Base-by-base conservation (phyloP, 2,888 invertebrate species). In the Caenorhabditis doughertyi region DNA sequence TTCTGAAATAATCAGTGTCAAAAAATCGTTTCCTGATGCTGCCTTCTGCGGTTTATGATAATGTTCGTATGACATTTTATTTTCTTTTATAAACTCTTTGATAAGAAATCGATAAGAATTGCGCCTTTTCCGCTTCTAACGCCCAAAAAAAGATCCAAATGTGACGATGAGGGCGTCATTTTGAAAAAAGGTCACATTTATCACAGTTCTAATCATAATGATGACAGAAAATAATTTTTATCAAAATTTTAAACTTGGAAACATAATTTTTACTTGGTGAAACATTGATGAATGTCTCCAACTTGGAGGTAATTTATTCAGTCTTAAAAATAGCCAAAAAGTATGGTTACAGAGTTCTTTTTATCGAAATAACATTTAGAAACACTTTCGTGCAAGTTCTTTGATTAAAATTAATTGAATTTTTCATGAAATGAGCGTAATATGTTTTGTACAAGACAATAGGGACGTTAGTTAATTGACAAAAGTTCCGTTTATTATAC, bases 21-120 rank as follows among this genome's bases (percentile, higher is more conserved):
- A 60, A 44, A n/a, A 8, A 42, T 44, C 21, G 55, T 44, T 68
- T 68, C 68, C 70, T 58, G 70, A 25, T 55, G 44, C 47, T 44
- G 47, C 47, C 47, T 9, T 16, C 16, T 53, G 44, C 56, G 64
- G 58, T 67, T 76, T 49, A 11, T 32, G 74, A 76, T 67, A 76
- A 58, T 58, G 58, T 65, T 67, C 67, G 49, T 39, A 51, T 67
- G 74, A 67, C 74, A 58, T 76, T 76, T 67, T 58, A 47, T 58
- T 55, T 74, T 49, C 18, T 58, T 47, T 58, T 47, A 23, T 25
- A 58, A 35, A 39, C 35, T 25, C 32, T 39, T 25, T 35, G 65
- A 65, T 67, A 67, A 76, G 74, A 58, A 39, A 39, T 58, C 35
- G 58, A 58, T 42, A 53, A 53, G 39, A 18, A 16, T 25, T 18